Base-by-base conservation (phyloP, 2,797 vertebrate species). In the Adrianichthys oophorus region DNA sequence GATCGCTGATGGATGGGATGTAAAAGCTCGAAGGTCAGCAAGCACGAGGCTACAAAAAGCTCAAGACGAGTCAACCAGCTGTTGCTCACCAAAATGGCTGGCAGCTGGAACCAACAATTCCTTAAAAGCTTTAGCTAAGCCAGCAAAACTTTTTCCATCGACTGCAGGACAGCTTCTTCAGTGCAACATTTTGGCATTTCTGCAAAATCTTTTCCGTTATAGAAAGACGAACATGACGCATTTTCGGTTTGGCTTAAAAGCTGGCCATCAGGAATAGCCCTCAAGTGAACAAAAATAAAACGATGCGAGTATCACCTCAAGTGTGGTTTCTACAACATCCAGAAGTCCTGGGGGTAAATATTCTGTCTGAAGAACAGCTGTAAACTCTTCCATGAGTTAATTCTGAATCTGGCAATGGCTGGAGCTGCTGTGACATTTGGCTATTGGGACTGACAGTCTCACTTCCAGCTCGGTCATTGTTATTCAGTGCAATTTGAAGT, bases 401-500 rank as follows among this genome's bases (percentile, higher is more conserved):
- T 62, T 58, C 49, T 26, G 14, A 68, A 41, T 54, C 41, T 3
- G 14, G 16, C 26, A 42, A 26, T 42, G 37, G 19, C 62, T 32
- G 61, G 50, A 73, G 65, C 59, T 18, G 61, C 21, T 21, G 49
- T 7, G 58, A 65, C 26, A 5, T 59, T 67, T 61, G 68, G 63
- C 69, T 72, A 57, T 56, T 7, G n/a, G 41, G 13, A 15, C 48
- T 29, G 32, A 44, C 43, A 1, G 56, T 54, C 32, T 14, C 62
- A 48, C 60, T 48, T 37, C 24, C 52, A 50, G 62, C 62, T 21
- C 69, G 8, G 62, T 69, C 41, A 43, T 65, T 74, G 62, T 51
- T 68, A 84, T 72, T 87, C 82, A 88, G 87, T 89, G 86, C 87
- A 88, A 85, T 80, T 76, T 62, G 61, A 82, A 74, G 65, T 69